A percentile compares a stretch with the other conserved stretches of the same genome.
phyloP scores from a whole-genome alignment of 2,888 invertebrate genomes.

The Rotaria socialis region DNA sequence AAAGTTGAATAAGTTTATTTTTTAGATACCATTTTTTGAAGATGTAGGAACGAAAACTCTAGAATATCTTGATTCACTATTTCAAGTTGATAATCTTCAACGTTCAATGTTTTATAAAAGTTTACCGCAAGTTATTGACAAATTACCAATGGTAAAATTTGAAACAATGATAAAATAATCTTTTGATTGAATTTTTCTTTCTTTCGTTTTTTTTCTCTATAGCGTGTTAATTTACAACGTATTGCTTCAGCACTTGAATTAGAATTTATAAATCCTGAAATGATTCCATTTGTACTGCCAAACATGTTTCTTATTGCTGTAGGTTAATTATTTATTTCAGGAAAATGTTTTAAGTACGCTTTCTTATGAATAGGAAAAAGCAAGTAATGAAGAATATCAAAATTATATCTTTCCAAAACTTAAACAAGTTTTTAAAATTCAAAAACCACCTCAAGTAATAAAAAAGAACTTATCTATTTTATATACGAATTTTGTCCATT shows the following conservation, averaged over 20 bases:
- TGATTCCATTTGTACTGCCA: constrained; percentile 94
- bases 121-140: constrained; percentile 78
- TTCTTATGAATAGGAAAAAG: constrained; percentile 14
- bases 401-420: constrained; percentile 76
- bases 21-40: constrained; percentile 76
- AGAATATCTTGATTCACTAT: constrained; percentile 84
- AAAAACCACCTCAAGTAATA: constrained; percentile 45
- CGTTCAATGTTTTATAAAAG: constrained; percentile 97
- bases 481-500: not conserved
- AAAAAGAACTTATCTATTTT: not conserved
- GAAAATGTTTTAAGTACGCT: too few species aligned
- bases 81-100: constrained; percentile 94
- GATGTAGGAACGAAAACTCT: constrained; percentile 92
- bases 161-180: too few species aligned
- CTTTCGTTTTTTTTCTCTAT: not conserved
- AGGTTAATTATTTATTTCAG: not conserved
- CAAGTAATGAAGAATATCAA: constrained; percentile 67
- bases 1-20: too few species aligned
- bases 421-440: constrained; percentile 72
- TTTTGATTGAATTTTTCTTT: not conserved
- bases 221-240: constrained; percentile 63
- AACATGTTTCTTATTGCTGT: constrained; percentile 53
- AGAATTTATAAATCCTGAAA: constrained; percentile 85
- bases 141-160: constrained; percentile 68
- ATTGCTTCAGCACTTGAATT: constrained; percentile 81